Conservation (phyloP, 1,140 invertebrate genomes). For the Drosophila punjabiensis region DNA sequence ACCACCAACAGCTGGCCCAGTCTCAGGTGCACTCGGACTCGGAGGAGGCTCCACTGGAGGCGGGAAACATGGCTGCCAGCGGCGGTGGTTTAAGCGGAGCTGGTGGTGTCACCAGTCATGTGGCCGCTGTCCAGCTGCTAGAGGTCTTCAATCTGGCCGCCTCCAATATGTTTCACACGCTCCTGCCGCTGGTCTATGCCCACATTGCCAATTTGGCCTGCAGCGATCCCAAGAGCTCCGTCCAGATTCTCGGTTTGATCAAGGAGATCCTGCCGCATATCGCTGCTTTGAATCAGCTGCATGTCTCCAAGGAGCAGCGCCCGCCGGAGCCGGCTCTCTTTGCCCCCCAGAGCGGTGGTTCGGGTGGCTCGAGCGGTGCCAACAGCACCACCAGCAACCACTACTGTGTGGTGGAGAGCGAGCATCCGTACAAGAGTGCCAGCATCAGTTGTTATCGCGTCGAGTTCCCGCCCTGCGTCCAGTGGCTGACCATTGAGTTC, state of each 20-base stretch:
- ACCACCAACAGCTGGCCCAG: slow-evolving; percentile 9
- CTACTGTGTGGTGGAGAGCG: slow-evolving; percentile 97
- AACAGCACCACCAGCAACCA: slow-evolving; percentile 90
- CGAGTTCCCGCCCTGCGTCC: slow-evolving; percentile 93
- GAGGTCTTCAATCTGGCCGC: slow-evolving; percentile 82
- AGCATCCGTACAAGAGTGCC: slow-evolving; percentile 98
- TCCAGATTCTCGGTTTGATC: slow-evolving; percentile 95
- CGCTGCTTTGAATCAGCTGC: slow-evolving; percentile 92
- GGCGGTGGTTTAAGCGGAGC: slow-evolving; percentile 4
- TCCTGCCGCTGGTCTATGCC: slow-evolving; percentile 92
- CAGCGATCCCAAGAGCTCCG: slow-evolving; percentile 94
- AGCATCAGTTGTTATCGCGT: slow-evolving; percentile 96
- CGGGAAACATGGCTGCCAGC: slow-evolving; percentile 22
- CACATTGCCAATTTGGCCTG: slow-evolving; percentile 93
- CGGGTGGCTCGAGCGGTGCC: background rate
- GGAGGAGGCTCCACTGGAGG: slow-evolving; percentile 61
- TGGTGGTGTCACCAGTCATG: slow-evolving; percentile 31
- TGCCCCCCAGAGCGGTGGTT: slow-evolving; percentile 3
- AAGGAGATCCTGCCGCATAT: slow-evolving; percentile 96
- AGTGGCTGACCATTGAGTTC: slow-evolving; percentile 97
- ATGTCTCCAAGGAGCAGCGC: slow-evolving; percentile 84
- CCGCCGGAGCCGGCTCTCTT: slow-evolving; percentile 38
- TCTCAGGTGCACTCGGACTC: slow-evolving; percentile 59
- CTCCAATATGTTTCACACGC: slow-evolving; percentile 88
- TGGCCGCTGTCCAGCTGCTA: slow-evolving; percentile 65